These are phyloP conservation scores for Porphyrio hochstetteri DNA, from an alignment of 2,113 vertebrate genomes.

Conservation along the genomic window DNA sequence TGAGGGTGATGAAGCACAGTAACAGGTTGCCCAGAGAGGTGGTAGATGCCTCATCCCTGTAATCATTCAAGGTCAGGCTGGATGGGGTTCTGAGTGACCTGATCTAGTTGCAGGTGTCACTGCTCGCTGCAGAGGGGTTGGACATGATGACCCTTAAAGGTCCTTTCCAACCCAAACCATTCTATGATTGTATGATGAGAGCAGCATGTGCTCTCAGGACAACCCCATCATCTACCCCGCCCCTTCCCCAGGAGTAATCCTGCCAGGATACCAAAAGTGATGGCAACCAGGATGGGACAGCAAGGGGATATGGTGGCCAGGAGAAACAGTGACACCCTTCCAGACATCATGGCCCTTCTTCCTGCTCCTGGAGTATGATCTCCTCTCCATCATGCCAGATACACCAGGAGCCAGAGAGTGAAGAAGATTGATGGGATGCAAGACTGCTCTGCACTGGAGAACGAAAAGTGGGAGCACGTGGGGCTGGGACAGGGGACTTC, in stretches of 20 bases:
- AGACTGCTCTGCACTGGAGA: neutral
- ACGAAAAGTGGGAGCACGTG: neutral
- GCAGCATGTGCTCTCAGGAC: accelerated
- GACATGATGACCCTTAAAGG: too few relatives aligned
- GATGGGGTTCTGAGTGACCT: too few relatives aligned
- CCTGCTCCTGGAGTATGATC: neutral
- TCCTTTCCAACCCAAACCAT: too few relatives aligned
- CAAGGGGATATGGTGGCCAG: neutral
- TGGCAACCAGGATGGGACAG: neutral
- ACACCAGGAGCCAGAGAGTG: neutral
- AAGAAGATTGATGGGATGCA: neutral
- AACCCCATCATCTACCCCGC: accelerated
- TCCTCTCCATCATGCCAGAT: neutral
- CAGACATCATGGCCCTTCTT: neutral
- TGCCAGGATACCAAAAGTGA: neutral
- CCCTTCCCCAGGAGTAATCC: neutral
- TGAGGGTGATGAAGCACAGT: too few relatives aligned
- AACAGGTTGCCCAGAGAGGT: too few relatives aligned
- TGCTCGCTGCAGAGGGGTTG: too few relatives aligned
- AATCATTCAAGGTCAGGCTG: too few relatives aligned
- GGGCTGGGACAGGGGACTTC: neutral
- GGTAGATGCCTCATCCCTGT: too few relatives aligned
- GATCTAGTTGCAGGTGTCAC: too few relatives aligned
- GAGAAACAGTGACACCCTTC: neutral
- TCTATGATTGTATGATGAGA: neutral